Conservation (phyloP, 2,797 vertebrate species). For the Pantherophis vulpinus region DNA sequence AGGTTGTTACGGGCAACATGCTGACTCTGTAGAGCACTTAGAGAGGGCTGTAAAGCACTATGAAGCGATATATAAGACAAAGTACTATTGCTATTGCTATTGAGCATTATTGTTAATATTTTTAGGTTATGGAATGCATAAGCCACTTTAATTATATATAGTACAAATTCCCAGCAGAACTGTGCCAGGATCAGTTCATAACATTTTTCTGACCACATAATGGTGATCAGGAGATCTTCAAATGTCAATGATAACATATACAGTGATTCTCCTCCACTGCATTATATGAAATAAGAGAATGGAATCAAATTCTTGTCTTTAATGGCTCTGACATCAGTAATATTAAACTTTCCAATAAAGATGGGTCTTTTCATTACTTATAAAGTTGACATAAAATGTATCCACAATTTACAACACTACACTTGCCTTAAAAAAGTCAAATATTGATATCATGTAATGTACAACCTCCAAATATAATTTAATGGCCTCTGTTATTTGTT, state of each 20-base stretch:
- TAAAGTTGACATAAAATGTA: not conserved
- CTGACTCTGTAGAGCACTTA: not conserved
- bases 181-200: not conserved
- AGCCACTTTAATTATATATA: not conserved
- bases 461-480: slow-evolving; percentile 1
- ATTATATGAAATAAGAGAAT: not conserved
- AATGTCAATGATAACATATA: not conserved
- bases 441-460: not conserved
- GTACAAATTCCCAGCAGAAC: not conserved
- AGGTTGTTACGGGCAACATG: not conserved
- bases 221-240: not conserved
- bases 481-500: not conserved
- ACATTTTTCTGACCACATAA: not conserved
- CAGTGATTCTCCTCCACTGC: not conserved
- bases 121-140: not conserved
- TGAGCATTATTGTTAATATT: not conserved
- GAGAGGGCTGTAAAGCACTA: not conserved
- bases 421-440: not conserved
- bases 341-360: not conserved
- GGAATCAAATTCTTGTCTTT: not conserved
- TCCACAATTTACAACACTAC: not conserved
- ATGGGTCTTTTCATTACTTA: not conserved
- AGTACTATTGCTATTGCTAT: not conserved
- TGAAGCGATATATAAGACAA: not conserved
- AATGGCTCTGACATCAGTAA: not conserved